Evolutionary conservation across 2,888 invertebrate species (phyloP), one percentile per base, ranked within the genome.

Genomic region (Halictus ligatus): DNA sequence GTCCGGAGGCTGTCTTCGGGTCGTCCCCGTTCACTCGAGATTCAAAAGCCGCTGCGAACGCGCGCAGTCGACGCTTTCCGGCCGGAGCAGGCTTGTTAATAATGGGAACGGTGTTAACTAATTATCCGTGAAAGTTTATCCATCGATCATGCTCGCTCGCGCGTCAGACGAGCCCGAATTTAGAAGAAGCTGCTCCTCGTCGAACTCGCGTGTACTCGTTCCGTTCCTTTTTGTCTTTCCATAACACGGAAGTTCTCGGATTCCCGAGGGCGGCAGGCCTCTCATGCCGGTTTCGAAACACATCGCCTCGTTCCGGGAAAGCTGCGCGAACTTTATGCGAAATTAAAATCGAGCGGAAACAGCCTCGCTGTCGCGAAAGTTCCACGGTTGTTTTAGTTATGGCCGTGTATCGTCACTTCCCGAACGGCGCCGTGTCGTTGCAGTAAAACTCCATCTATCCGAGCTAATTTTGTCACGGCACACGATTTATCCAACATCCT

Each of bases 91-190:
- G 64, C 78, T 81, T 79, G 71, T 81, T 75, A 74, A 85, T 80
- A 78, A 75, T 79, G 73, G 67, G 80, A 79, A 83, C 72, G 74
- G 74, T 73, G 71, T 78, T 83, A 82, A 75, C 43, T 88, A 84
- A 88, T 89, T 90, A 80, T 79, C 84, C 81, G 81, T 84, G 76
- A 18, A 90, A 90, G 90, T 90, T 90, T 74, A 86, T 83, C 86
- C 87, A 87, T 86, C 86, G 83, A 90, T 90, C 85, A 86, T 84
- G 73, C 77, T 50, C 29, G 54, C 64, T 84, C 76, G 76, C 78
- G 83, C 81, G 79, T 85, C 87, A 67, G 40, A 21, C 69, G 69
- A 82, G 77, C 75, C 75, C 78, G 69, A 79, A 81, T 78, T 81
- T 80, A 80, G 80, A 84, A 88, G 80, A 78, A 86, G 54, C 67